phyloP scores from a whole-genome alignment of 2,113 vertebrate species.

The Poeciliopsis retropinna region DNA sequence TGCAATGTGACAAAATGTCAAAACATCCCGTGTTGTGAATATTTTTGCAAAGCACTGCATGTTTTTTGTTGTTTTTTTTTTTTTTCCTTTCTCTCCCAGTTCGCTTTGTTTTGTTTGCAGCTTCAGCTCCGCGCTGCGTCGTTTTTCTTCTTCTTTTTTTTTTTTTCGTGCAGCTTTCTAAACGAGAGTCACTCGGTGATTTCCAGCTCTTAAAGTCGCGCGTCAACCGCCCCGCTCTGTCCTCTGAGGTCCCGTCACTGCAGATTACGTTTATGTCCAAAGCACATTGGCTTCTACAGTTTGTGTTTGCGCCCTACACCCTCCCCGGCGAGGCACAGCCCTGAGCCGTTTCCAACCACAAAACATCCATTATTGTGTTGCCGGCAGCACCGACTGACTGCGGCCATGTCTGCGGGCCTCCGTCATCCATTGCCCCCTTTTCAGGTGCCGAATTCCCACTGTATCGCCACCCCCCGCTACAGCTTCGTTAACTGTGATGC shows the following conservation, averaged over 20 bases:
- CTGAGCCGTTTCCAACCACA: slow-evolving; percentile 12
- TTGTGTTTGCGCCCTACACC: neutral
- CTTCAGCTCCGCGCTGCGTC: slow-evolving; percentile 28
- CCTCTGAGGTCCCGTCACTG: slow-evolving; percentile 11
- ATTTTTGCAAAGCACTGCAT: slow-evolving; percentile 36
- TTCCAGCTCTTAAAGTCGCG: slow-evolving; percentile 16
- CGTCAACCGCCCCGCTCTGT: neutral
- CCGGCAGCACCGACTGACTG: slow-evolving; percentile 24
- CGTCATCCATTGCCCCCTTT: slow-evolving; percentile 13
- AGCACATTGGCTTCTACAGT: slow-evolving; percentile 4
- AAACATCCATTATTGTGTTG: slow-evolving; percentile 5
- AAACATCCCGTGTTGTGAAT: slow-evolving; percentile 6
- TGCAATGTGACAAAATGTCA: neutral
- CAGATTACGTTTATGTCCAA: neutral
- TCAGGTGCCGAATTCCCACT: slow-evolving; percentile 57
- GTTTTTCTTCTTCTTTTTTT: neutral
- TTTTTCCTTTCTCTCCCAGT: neutral
- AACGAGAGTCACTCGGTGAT: slow-evolving; percentile 36
- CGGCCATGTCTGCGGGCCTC: slow-evolving; percentile 5
- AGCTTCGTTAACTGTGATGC: slow-evolving; percentile 69
- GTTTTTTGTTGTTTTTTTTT: neutral
- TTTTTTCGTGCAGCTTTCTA: slow-evolving; percentile 9
- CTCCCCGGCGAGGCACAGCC: neutral
- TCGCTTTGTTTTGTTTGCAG: slow-evolving; percentile 1
- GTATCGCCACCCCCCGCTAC: slow-evolving; percentile 47